Conservation (phyloP, 2,888 invertebrate species). For the Drosophila seclusa region DNA sequence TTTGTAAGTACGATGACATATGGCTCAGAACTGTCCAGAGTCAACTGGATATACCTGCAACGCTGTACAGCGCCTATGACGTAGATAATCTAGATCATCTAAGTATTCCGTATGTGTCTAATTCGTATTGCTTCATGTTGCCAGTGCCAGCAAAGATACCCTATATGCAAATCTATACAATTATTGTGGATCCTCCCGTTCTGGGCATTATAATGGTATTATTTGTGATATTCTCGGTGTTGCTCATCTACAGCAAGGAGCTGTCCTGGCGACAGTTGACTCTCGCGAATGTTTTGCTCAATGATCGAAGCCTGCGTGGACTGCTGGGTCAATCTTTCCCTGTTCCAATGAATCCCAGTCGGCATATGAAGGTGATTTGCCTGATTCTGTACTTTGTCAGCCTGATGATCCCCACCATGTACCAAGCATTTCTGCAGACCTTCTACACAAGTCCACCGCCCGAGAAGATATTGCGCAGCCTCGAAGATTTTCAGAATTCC, state of each 20-base stretch:
- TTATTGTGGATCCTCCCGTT: slow-evolving; percentile 47
- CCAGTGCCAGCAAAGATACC: slow-evolving; percentile 49
- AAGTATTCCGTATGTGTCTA: slow-evolving; percentile 51
- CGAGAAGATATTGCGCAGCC: slow-evolving; percentile 5
- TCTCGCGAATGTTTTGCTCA: slow-evolving; percentile 50
- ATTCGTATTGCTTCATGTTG: slow-evolving; percentile 57
- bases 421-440: slow-evolving; percentile 60
- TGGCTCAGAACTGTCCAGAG: background rate
- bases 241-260: slow-evolving; percentile 49
- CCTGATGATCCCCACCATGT: slow-evolving; percentile 69
- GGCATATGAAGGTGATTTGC: slow-evolving; percentile 42
- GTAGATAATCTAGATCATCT: slow-evolving; percentile 20
- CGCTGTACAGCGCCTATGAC: slow-evolving; percentile 5
- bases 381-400: slow-evolving; percentile 60
- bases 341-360: slow-evolving; percentile 21
- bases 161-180: slow-evolving; percentile 39
- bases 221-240: slow-evolving; percentile 49
- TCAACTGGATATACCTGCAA: slow-evolving; percentile 49
- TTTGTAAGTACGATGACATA: slow-evolving; percentile 14
- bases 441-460: slow-evolving; percentile 50
- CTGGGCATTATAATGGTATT: slow-evolving; percentile 25
- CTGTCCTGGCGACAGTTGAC: slow-evolving; percentile 44
- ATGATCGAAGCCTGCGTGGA: slow-evolving; percentile 66
- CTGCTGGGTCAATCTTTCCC: slow-evolving; percentile 68
- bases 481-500: slow-evolving; percentile 24